phyloP scores from a whole-genome alignment of 2,888 invertebrate genomes.

The Lampropteryx suffumata region DNA sequence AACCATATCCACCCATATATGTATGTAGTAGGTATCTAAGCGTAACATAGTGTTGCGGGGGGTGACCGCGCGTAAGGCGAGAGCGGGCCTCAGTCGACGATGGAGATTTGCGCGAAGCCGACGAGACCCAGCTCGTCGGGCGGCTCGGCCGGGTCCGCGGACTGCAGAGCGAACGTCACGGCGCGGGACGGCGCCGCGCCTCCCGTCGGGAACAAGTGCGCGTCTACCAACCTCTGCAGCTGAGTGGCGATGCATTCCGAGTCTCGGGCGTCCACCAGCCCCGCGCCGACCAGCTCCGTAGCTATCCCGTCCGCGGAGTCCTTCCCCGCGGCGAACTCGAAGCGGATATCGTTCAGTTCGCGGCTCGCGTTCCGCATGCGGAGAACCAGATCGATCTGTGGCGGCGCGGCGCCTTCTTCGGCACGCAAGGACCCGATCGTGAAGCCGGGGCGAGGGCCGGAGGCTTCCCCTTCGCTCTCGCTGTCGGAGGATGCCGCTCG shows the following conservation, averaged over 20 bases:
- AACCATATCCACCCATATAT: constrained; percentile 70
- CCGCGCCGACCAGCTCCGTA: constrained; percentile 97
- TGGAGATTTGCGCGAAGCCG: constrained; percentile 98
- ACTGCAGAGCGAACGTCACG: constrained; percentile 93
- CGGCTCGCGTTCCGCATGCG: constrained; percentile 95
- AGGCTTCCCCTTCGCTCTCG: constrained; percentile 69
- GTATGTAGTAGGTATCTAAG: constrained; percentile 58
- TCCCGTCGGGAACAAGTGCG: constrained; percentile 63
- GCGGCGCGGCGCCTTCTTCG: constrained; percentile 56
- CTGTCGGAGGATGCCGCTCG: constrained; percentile 84
- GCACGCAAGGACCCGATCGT: constrained; percentile 33
- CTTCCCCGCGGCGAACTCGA: constrained; percentile 97
- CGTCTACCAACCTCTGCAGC: constrained; percentile 94
- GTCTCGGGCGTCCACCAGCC: constrained; percentile 96
- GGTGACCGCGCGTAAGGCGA: constrained; percentile 16
- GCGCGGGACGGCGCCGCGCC: constrained; percentile 84
- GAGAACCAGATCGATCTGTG: constrained; percentile 91
- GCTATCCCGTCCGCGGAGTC: constrained; percentile 97
- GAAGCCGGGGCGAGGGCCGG: constrained; percentile 36
- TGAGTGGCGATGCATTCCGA: constrained; percentile 95
- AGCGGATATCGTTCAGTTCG: constrained; percentile 98
- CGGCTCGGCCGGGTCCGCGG: constrained; percentile 84
- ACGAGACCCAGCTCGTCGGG: constrained; percentile 97
- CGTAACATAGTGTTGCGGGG: constrained; percentile 43
- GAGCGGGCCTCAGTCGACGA: constrained; percentile 87